A percentile compares a stretch with the other conserved stretches of the same genome.
Conservation (phyloP, 2,888 invertebrate species). For the Therioaphis trifolii region DNA sequence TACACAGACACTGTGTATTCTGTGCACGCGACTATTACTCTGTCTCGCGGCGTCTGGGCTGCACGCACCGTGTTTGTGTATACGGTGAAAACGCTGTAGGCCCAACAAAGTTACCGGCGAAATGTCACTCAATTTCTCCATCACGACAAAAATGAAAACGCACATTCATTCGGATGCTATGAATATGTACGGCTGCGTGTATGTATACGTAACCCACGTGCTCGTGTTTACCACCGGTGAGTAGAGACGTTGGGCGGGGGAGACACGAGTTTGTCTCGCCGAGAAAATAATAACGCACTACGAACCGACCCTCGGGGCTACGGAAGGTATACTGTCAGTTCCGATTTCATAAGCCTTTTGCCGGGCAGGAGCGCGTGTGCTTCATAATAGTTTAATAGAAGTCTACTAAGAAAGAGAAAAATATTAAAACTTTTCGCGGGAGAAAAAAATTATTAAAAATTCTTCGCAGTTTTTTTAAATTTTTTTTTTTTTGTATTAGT, state of each 20-base stretch:
- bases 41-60: neutral
- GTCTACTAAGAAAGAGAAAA: neutral
- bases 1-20: neutral
- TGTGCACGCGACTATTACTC: neutral
- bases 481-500: too few species aligned
- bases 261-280: slow-evolving; percentile 3
- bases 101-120: neutral
- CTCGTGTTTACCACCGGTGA: neutral
- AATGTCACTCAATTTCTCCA: slow-evolving; percentile 20
- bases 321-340: neutral
- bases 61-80: neutral
- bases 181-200: neutral
- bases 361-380: neutral
- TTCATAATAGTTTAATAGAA: neutral
- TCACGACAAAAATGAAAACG: neutral
- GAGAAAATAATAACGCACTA: neutral
- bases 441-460: too few species aligned
- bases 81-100: neutral
- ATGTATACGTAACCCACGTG: neutral
- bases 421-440: neutral
- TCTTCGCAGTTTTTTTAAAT: too few species aligned
- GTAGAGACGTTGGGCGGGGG: neutral
- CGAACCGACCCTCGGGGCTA: neutral
- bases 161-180: neutral
- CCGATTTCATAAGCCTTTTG: neutral